A percentile compares a stretch with the other conserved stretches of the same genome.
phyloP scores from a whole-genome alignment of 2,113 vertebrate species.

The human (Homo sapiens) region GRCh38 chr13:41590001-41590500 shows the following conservation, averaged over 20 bases:
- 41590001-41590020: background rate
- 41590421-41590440: background rate
- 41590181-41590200: background rate
- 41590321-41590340: background rate
- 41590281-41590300: background rate
- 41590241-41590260: background rate
- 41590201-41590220: background rate
- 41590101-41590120: background rate
- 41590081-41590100: background rate
- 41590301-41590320: background rate
- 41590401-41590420: background rate
- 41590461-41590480: background rate
- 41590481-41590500: background rate
- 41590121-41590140: background rate
- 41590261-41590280: background rate
- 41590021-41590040: background rate
- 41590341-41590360: background rate
- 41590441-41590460: background rate
- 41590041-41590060: background rate
- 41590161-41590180: background rate
- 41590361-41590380: background rate
- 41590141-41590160: background rate
- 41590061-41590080: background rate
- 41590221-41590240: accelerated
- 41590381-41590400: background rate